Evolutionary conservation across 2,888 invertebrate species (phyloP).

Genomic region (Caradrina clavipalpis): DNA sequence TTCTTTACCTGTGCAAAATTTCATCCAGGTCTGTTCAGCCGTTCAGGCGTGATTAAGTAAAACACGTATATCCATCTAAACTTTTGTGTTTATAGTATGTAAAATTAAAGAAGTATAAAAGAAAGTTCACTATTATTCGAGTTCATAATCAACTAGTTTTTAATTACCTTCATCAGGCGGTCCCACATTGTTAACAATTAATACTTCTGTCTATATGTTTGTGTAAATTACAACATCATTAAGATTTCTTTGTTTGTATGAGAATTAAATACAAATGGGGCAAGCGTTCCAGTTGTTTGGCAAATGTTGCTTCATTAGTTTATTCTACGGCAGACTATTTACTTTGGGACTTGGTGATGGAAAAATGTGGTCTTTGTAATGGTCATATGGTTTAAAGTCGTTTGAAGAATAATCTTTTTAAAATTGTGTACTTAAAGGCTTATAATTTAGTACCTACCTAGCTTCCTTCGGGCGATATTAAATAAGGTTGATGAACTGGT

Average conservation of each 20-base stretch:
- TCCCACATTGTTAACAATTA: conserved; percentile 2
- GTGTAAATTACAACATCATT: conserved; percentile 42
- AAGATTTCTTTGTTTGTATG: conserved; percentile 48
- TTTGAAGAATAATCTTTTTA: neutral
- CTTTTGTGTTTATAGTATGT: too few relatives aligned
- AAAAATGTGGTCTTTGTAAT: neutral
- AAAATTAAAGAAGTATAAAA: neutral
- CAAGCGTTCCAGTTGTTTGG: conserved; percentile 31
- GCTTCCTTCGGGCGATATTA: neutral
- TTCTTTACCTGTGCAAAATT: too few relatives aligned
- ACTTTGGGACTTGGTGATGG: neutral
- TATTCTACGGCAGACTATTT: conserved; percentile 22
- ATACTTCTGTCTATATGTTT: conserved; percentile 22
- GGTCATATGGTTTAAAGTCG: too few relatives aligned
- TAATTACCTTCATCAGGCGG: conserved; percentile 6
- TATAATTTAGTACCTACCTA: neutral
- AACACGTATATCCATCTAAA: too few relatives aligned
- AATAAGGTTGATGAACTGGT: too few relatives aligned
- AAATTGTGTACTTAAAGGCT: neutral
- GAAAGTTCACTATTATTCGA: neutral
- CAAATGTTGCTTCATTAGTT: conserved; percentile 51
- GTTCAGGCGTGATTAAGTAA: too few relatives aligned
- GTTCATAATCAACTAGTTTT: conserved; percentile 16
- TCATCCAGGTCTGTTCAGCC: too few relatives aligned
- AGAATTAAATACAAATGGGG: conserved; percentile 40